Conservation (phyloP, 1,140 invertebrate genomes). For the Caerostris extrusa region DNA sequence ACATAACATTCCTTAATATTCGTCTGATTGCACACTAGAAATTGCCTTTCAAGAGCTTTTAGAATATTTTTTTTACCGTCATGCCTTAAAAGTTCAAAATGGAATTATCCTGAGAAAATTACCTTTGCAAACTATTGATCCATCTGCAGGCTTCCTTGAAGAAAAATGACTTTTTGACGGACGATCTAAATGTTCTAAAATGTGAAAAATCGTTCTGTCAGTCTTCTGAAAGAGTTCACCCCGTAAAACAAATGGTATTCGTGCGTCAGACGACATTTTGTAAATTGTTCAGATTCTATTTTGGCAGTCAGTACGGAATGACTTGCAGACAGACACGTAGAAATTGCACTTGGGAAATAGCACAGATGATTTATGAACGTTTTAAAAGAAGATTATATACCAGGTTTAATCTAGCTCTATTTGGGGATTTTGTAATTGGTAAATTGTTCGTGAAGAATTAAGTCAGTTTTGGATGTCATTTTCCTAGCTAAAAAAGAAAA, state of each 20-base stretch:
- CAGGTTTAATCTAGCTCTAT: not conserved
- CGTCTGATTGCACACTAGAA: no score
- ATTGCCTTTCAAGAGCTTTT: no score
- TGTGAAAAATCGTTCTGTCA: slow-evolving; percentile 22
- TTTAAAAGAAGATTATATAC: not conserved
- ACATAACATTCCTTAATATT: no score
- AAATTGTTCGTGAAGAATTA: not conserved
- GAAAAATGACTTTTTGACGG: not conserved
- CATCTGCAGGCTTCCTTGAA: no score
- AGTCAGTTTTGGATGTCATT: not conserved
- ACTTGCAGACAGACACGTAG: not conserved
- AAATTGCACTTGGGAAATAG: not conserved
- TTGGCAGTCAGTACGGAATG: not conserved
- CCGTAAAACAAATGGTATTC: not conserved
- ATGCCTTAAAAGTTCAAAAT: no score
- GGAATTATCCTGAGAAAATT: no score
- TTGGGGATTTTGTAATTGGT: not conserved
- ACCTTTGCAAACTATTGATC: no score
- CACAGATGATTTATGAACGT: not conserved
- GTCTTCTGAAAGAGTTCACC: not conserved
- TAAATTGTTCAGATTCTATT: slow-evolving; percentile 5
- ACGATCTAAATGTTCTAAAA: not conserved
- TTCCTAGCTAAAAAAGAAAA: no score
- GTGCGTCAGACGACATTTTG: not conserved
- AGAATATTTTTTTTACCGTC: no score